Evolutionary conservation across 1,140 invertebrate genomes (phyloP), one percentile per base, ranked within the genome.

Genomic region (Drosophila serrata): DNA sequence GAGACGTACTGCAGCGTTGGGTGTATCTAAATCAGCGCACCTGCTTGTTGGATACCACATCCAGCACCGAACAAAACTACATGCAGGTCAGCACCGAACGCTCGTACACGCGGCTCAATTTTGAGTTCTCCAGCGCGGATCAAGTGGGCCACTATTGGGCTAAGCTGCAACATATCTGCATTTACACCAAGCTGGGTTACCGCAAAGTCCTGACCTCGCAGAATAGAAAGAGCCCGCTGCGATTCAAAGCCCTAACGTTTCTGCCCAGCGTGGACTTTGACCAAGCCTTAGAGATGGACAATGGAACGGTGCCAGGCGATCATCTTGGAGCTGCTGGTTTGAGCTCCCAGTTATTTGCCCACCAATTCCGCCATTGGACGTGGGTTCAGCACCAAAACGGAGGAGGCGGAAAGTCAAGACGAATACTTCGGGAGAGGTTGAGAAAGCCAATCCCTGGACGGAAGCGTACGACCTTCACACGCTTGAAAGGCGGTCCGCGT

Each of bases 91-190:
- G 94, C 19, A 24, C 65, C 5, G 93, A 95, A 4, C 94, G 94
- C 33, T 84, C 93, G 3, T 97, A 96, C 86, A 92, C 94, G 0
- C 73, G 91, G 12, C 90, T 93, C 0, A 86, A 82, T 0, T 97
- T 95, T 79, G 63, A 91, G 24, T 96, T 97, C 70, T 70, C 93
- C 1, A 93, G 90, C 4, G 81, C 94, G 2, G 81, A 94, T 9
- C 94, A 95, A 68, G 91, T 97, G 0, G 94, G 95, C 11, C 93
- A 94, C n/a, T 97, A 96, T 90, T 97, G 97, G 97, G 94, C 94
- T 57, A 95, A 96, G 46, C 93, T 97, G 90, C 95, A 95, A 94
- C 94, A 94, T 31, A 95, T 95, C 46, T 95, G 95, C 69, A 93
- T 96, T 24, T 94, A 95, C 63, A 96, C 96, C 0, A 94, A 94